A percentile compares a stretch with the other conserved stretches of the same genome.
Conservation (phyloP, 2,113 vertebrate species). For the Apodemus sylvaticus region DNA sequence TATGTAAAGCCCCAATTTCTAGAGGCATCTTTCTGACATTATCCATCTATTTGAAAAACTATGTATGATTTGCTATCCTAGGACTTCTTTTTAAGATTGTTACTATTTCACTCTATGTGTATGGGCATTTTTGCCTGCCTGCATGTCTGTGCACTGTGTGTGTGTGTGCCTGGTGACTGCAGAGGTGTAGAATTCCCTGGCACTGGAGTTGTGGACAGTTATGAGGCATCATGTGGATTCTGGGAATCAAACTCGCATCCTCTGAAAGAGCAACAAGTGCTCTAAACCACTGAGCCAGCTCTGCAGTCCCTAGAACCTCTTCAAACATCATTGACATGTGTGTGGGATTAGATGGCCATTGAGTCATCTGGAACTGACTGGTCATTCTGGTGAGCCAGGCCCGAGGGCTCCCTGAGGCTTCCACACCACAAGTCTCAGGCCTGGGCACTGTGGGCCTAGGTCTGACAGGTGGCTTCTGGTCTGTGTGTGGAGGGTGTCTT, state of each 20-base stretch:
- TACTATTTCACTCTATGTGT: neutral
- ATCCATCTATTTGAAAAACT: neutral
- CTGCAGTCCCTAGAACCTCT: neutral
- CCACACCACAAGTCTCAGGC: neutral
- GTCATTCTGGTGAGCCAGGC: neutral
- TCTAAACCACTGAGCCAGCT: neutral
- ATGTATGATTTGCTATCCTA: neutral
- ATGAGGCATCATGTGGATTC: too few relatives aligned
- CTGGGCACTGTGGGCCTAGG: neutral
- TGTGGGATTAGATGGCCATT: neutral
- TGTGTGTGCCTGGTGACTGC: neutral
- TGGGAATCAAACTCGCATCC: neutral
- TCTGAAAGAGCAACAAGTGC: neutral
- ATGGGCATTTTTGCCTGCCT: neutral
- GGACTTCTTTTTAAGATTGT: neutral
- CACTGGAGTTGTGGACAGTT: neutral
- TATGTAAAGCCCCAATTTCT: neutral
- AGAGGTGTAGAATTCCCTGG: neutral
- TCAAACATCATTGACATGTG: neutral
- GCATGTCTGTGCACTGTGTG: neutral
- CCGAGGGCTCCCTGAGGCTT: neutral
- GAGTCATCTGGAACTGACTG: neutral
- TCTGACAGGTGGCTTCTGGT: neutral
- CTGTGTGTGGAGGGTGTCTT: neutral
- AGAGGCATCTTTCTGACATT: neutral